Percentiles rank a stretch among this genome's conserved stretches.
These are phyloP conservation scores for Cerastoderma edule DNA, from an alignment of 2,888 invertebrate species.

Conservation along the genomic window DNA sequence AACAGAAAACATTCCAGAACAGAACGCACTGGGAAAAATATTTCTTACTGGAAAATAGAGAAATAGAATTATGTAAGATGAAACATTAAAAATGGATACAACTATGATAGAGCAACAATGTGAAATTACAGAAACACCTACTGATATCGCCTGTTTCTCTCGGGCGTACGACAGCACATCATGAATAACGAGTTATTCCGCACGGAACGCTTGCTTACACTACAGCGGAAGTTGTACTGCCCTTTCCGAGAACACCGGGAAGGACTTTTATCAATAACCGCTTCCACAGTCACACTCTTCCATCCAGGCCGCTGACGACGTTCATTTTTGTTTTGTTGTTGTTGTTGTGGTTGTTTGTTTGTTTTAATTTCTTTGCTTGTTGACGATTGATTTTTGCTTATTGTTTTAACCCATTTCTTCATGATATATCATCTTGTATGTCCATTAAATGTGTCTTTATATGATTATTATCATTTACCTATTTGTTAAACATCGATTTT, in stretches of 20 bases:
- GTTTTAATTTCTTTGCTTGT: not conserved
- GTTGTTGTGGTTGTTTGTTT: not conserved
- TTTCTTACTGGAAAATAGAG: too few species aligned
- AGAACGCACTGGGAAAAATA: too few species aligned
- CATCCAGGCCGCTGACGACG: not conserved
- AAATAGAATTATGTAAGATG: too few species aligned
- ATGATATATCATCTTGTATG: too few species aligned
- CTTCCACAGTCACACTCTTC: not conserved
- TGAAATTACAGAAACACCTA: not conserved
- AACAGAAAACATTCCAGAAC: too few species aligned
- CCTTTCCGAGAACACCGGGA: not conserved
- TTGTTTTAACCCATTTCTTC: not conserved
- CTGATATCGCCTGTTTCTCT: slow-evolving; percentile 20
- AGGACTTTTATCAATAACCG: slow-evolving; percentile 18
- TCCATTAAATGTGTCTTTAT: too few species aligned
- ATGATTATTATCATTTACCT: too few species aligned
- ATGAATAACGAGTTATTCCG: not conserved
- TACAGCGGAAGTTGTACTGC: not conserved
- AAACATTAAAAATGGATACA: too few species aligned
- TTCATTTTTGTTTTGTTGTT: not conserved
- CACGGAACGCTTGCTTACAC: not conserved
- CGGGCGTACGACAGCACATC: slow-evolving; percentile 21
- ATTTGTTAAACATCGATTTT: too few species aligned
- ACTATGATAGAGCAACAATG: too few species aligned
- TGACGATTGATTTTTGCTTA: not conserved